Percentiles rank a stretch among this genome's conserved stretches.
Evolutionary conservation across 2,113 vertebrate species (phyloP).

Genomic region (Orthonyx spaldingii): DNA sequence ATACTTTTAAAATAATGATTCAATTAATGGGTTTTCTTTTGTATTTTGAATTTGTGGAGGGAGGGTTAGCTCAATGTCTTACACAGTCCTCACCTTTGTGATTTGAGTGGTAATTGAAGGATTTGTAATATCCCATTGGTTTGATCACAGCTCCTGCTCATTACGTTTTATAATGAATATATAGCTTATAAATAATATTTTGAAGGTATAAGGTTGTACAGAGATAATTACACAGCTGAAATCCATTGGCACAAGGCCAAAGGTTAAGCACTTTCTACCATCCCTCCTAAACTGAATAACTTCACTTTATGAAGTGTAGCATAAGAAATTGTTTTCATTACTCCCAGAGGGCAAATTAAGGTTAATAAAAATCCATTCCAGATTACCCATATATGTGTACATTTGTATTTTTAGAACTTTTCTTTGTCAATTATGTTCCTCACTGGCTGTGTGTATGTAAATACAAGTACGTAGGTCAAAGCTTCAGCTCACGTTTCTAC

Average conservation of each 20-base stretch:
- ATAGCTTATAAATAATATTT: constrained; percentile 32
- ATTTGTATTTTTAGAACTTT: constrained; percentile 21
- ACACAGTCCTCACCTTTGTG: neutral
- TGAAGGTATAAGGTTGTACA: constrained; percentile 2
- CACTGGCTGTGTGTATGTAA: neutral
- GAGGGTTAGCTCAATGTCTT: neutral
- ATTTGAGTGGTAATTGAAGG: neutral
- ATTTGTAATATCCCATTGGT: neutral
- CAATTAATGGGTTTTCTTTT: neutral
- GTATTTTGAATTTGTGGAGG: neutral
- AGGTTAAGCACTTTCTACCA: constrained; percentile 18
- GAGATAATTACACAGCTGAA: constrained; percentile 50
- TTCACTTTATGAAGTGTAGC: constrained; percentile 32
- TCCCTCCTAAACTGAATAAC: constrained; percentile 18
- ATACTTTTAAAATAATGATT: neutral
- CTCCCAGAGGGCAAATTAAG: constrained; percentile 21
- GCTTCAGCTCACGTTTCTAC: neutral
- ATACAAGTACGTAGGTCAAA: neutral
- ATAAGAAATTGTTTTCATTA: constrained; percentile 34
- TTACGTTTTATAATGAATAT: constrained; percentile 9
- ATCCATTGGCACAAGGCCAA: constrained; percentile 10
- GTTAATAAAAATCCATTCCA: constrained; percentile 43
- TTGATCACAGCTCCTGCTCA: neutral
- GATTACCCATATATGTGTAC: neutral
- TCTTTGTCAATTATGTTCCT: neutral